Evolutionary conservation across 2,888 invertebrate species (phyloP).

Genomic region (Orthonychiurus folsomi): DNA sequence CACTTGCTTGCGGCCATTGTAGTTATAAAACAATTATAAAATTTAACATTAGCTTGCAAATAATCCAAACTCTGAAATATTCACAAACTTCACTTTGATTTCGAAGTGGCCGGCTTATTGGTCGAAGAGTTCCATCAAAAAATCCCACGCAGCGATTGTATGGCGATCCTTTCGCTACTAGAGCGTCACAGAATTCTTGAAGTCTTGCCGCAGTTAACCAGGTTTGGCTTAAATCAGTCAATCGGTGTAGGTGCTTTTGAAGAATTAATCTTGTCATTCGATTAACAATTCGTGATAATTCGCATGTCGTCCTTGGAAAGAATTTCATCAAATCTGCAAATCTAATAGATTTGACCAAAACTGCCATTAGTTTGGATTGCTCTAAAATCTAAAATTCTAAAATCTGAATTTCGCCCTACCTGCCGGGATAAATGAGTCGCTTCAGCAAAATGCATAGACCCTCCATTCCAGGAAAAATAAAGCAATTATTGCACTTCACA

Average conservation of each 20-base stretch:
- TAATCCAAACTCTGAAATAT: too few relatives aligned
- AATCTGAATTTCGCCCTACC: too few relatives aligned
- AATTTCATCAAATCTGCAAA: neutral
- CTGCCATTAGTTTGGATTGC: neutral
- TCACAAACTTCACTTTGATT: neutral
- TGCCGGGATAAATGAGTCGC: neutral
- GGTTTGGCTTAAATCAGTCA: neutral
- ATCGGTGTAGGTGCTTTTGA: neutral
- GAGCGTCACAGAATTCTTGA: neutral
- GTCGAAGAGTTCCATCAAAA: neutral
- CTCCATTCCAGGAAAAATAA: neutral
- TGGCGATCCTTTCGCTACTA: neutral
- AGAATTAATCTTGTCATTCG: neutral
- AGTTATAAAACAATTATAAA: too few relatives aligned
- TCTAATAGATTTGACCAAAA: neutral
- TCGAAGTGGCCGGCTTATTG: neutral
- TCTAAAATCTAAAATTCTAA: too few relatives aligned
- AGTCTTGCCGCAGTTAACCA: neutral
- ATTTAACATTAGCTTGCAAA: too few relatives aligned
- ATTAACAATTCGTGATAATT: neutral
- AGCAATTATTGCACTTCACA: neutral
- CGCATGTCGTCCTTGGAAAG: neutral
- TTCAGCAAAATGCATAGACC: neutral
- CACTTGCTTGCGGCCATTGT: too few relatives aligned
- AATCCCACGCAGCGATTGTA: neutral